phyloP scores from a whole-genome alignment of 1,140 invertebrate genomes.

The Venturia canescens region DNA sequence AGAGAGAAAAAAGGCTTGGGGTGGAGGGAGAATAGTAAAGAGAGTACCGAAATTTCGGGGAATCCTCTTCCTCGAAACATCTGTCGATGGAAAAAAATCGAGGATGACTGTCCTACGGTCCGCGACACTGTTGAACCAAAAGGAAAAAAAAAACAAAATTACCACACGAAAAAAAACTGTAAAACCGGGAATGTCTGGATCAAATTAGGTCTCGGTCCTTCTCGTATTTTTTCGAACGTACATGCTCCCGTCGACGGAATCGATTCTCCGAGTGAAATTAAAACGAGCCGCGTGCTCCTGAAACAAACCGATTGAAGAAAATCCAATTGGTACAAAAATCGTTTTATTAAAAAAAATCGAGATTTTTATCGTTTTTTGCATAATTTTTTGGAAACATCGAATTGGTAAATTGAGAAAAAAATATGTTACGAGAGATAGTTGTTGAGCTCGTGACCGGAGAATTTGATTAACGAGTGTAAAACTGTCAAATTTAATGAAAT shows the following conservation, averaged over 20 bases:
- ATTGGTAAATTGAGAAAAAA: too few species aligned
- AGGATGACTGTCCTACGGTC: neutral
- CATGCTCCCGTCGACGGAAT: neutral
- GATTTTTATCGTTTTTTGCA: too few species aligned
- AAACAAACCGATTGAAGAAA: too few species aligned
- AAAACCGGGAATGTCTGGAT: neutral
- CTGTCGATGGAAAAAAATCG: neutral
- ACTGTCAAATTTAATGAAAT: too few species aligned
- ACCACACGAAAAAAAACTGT: too few species aligned
- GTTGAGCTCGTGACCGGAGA: too few species aligned
- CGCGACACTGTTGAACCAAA: neutral
- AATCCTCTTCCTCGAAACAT: neutral
- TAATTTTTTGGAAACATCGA: too few species aligned
- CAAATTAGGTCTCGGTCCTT: slow-evolving; percentile 8
- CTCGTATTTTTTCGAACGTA: neutral
- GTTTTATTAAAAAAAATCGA: too few species aligned
- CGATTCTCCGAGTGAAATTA: neutral
- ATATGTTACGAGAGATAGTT: too few species aligned
- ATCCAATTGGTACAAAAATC: too few species aligned
- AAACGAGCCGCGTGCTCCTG: too few species aligned
- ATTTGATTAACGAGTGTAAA: too few species aligned
- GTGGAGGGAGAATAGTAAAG: neutral
- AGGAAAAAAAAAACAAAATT: neutral
- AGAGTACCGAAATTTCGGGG: neutral
- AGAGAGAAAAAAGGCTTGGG: neutral